Conservation (phyloP, 2,888 invertebrate genomes). For the Fabriciana adippe region DNA sequence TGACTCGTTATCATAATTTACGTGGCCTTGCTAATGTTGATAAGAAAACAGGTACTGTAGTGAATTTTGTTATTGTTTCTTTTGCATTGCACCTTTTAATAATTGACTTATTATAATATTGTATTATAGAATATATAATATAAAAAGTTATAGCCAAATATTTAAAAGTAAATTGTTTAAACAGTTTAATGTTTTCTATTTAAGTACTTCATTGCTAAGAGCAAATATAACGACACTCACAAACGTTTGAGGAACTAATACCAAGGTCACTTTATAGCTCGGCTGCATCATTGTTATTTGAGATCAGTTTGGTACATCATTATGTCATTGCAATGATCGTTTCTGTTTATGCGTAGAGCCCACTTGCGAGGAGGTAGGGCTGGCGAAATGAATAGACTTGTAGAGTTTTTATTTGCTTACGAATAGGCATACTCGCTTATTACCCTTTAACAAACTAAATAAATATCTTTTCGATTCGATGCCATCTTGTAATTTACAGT, state of each 20-base stretch:
- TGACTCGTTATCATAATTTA: slow-evolving; percentile 65
- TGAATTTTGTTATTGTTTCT: slow-evolving; percentile 54
- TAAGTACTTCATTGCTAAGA: neutral
- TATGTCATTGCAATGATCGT: slow-evolving; percentile 39
- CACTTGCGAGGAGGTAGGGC: neutral
- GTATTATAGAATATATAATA: too few relatives aligned
- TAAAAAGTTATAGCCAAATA: too few relatives aligned
- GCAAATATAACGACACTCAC: slow-evolving; percentile 12
- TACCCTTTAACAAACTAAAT: neutral
- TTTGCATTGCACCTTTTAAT: slow-evolving; percentile 56
- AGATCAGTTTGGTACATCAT: slow-evolving; percentile 39
- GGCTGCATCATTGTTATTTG: slow-evolving; percentile 44
- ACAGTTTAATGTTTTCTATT: slow-evolving; percentile 11
- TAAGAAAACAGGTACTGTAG: slow-evolving; percentile 55
- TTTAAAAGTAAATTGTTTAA: slow-evolving; percentile 4
- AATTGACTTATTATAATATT: too few relatives aligned
- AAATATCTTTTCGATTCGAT: neutral
- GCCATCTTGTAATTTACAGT: neutral
- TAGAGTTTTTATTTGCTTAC: neutral
- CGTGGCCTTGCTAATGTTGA: slow-evolving; percentile 69
- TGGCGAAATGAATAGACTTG: neutral
- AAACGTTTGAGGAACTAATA: slow-evolving; percentile 42
- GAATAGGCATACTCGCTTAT: neutral
- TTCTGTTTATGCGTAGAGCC: slow-evolving; percentile 27
- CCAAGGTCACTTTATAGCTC: slow-evolving; percentile 46